These are phyloP conservation scores for Macrosoma leucophasiata DNA, from an alignment of 2,888 invertebrate species.

Conservation along the genomic window DNA sequence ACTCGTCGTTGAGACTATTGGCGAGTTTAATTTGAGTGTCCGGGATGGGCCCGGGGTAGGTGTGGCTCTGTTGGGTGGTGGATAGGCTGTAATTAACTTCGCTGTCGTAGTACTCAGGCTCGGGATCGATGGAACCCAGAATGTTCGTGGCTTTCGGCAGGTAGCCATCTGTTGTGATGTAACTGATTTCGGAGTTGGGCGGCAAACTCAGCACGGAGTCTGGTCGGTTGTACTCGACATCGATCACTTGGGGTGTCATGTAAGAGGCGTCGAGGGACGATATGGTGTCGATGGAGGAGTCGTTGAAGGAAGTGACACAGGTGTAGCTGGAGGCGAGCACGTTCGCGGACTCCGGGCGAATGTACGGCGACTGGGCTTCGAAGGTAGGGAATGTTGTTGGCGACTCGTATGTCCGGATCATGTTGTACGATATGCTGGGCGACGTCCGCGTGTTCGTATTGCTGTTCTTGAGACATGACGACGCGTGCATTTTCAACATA, in stretches of 20 bases:
- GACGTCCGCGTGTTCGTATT: conserved; percentile 56
- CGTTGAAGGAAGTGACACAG: conserved; percentile 55
- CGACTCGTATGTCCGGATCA: conserved; percentile 62
- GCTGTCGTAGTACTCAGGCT: conserved; percentile 69
- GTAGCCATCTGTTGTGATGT: conserved; percentile 58
- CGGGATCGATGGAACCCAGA: conserved; percentile 72
- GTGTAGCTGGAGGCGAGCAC: conserved; percentile 69
- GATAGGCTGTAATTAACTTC: conserved; percentile 70
- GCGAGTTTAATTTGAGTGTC: conserved; percentile 68
- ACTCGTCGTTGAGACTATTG: conserved; percentile 77
- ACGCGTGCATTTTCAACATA: conserved; percentile 84
- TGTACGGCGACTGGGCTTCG: conserved; percentile 68
- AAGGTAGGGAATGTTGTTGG: conserved; percentile 63
- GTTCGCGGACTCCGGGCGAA: conserved; percentile 70
- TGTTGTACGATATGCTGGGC: conserved; percentile 57
- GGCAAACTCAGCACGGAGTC: conserved; percentile 65
- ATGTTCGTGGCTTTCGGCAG: conserved; percentile 62
- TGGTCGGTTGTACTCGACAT: conserved; percentile 57
- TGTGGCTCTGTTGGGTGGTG: conserved; percentile 71
- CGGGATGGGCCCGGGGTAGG: conserved; percentile 59
- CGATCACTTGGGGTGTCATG: conserved; percentile 53
- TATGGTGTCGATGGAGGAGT: conserved; percentile 57
- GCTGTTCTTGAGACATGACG: conserved; percentile 79
- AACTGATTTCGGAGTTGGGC: conserved; percentile 46
- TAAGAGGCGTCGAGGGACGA: conserved; percentile 58